Conservation (phyloP, 1,140 invertebrate species). For the Lutraria rhynchaena region DNA sequence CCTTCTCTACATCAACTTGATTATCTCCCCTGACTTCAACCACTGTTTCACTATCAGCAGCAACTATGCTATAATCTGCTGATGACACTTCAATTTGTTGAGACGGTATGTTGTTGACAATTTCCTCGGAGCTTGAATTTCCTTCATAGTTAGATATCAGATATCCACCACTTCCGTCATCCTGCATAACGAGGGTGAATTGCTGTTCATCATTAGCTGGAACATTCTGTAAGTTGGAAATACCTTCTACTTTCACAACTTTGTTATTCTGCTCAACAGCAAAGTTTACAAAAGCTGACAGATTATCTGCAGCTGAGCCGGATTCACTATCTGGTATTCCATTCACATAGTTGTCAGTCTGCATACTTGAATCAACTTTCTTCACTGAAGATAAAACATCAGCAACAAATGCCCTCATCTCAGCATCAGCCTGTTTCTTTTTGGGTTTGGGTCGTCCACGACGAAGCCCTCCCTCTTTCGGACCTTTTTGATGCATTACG, state of each 20-base stretch:
- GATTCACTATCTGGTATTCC: neutral
- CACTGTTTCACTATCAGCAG: neutral
- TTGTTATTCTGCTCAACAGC: slow-evolving; percentile 43
- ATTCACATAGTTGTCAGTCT: slow-evolving; percentile 30
- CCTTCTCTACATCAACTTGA: neutral
- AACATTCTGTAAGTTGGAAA: slow-evolving; percentile 12
- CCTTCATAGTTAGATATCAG: slow-evolving; percentile 32
- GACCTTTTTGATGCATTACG: slow-evolving; percentile 43
- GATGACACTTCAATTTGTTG: slow-evolving; percentile 25
- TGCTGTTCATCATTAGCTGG: slow-evolving; percentile 1
- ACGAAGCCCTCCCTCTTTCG: slow-evolving; percentile 32
- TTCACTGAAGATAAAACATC: slow-evolving; percentile 35
- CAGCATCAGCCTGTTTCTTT: slow-evolving; percentile 31
- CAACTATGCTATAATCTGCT: neutral
- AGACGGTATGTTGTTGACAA: slow-evolving; percentile 3
- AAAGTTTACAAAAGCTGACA: slow-evolving; percentile 45
- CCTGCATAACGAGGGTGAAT: slow-evolving; percentile 36
- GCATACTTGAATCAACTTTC: slow-evolving; percentile 47
- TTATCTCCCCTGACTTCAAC: neutral
- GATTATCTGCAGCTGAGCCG: neutral
- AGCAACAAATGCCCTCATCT: slow-evolving; percentile 51
- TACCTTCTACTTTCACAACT: neutral
- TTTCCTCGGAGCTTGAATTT: neutral
- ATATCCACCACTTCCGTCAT: slow-evolving; percentile 41
- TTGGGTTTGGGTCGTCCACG: slow-evolving; percentile 2